A percentile compares a stretch with the other conserved stretches of the same genome.
Conservation (phyloP, 2,888 invertebrate species). For the Pycnomerus fuliginosus region DNA sequence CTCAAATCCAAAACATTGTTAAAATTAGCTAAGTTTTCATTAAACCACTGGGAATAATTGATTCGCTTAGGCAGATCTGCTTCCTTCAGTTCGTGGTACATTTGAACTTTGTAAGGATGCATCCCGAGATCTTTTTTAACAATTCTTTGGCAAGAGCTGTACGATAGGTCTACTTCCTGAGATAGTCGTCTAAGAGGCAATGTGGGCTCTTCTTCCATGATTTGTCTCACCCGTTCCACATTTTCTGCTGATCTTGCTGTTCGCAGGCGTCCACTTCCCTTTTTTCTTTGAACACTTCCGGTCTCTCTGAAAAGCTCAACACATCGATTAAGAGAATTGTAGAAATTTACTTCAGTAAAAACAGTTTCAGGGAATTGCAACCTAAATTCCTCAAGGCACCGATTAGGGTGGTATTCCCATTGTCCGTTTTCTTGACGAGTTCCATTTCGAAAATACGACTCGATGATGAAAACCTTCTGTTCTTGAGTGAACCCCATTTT, state of each 20-base stretch:
- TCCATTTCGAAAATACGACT: constrained; percentile 1
- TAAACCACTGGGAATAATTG: constrained; percentile 1
- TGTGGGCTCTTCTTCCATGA: constrained; percentile 1
- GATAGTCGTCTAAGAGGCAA: background rate
- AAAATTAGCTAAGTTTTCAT: constrained; percentile 1
- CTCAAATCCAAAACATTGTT: constrained; percentile 15
- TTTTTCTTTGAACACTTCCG: background rate
- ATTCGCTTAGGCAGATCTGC: background rate
- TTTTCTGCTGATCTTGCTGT: background rate
- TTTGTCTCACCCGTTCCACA: background rate
- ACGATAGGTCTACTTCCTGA: background rate
- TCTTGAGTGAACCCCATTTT: background rate
- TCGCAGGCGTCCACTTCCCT: background rate
- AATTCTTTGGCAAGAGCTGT: background rate
- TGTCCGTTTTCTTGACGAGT: background rate
- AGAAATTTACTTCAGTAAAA: background rate
- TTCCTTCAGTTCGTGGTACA: background rate
- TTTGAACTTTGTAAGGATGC: constrained; percentile 5
- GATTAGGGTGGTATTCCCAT: background rate
- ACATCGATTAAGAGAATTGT: background rate
- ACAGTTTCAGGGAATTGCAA: background rate
- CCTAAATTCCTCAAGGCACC: background rate
- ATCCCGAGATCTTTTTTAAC: background rate
- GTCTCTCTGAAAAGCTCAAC: background rate
- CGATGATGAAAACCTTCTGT: background rate